Percentiles rank a stretch among this genome's conserved stretches.
Conservation (phyloP, 1,140 invertebrate species). For the Frieseomelitta varia region DNA sequence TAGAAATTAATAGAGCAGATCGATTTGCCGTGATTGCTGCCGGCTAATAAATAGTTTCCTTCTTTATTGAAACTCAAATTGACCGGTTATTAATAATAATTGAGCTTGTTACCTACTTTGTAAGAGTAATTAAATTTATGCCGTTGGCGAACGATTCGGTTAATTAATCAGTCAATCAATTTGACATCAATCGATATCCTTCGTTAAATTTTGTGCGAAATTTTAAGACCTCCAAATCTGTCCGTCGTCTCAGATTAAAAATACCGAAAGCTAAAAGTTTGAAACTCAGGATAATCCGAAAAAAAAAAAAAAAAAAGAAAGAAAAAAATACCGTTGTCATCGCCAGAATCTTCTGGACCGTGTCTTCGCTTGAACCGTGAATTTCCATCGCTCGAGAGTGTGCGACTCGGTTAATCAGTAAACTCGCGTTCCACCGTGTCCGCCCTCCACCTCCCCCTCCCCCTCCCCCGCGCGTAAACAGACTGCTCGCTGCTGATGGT, state of each 20-base stretch:
- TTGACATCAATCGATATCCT: background rate
- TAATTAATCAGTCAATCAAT: conserved; percentile 10
- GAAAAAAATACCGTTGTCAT: background rate
- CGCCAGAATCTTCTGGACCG: background rate
- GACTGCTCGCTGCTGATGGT: background rate
- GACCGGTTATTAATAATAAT: conserved; percentile 13
- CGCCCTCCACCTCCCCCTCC: no score
- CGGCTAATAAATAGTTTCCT: conserved; percentile 30
- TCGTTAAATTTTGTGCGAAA: background rate
- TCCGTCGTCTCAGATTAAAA: no score
- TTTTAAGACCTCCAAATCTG: no score
- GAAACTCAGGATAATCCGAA: no score
- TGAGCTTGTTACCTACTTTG: background rate
- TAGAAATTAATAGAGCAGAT: conserved; percentile 38
- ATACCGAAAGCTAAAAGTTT: no score
- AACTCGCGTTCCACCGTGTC: conserved; percentile 26
- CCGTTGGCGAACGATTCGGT: background rate
- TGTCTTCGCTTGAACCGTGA: background rate
- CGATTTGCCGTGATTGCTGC: background rate
- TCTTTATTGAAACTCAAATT: conserved; percentile 25
- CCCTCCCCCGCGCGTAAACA: conserved; percentile 13
- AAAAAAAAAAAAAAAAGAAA: no score
- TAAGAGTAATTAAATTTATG: conserved; percentile 20
- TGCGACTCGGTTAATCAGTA: conserved; percentile 20
- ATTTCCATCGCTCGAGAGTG: background rate